Base-by-base conservation (phyloP, 2,888 invertebrate genomes). In the Linnaemya vulpina region DNA sequence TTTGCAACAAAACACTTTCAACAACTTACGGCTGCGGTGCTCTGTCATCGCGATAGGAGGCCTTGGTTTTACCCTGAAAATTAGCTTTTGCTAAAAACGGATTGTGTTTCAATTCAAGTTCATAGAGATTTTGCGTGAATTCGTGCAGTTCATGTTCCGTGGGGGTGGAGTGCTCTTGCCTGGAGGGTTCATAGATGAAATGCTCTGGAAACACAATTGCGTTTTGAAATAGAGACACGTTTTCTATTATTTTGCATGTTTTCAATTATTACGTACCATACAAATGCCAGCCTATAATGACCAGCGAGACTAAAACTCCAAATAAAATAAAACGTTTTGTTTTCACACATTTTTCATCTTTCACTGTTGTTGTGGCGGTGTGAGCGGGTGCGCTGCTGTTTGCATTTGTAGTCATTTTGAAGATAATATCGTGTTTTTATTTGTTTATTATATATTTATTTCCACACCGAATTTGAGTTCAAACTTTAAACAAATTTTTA, bases 281-380 rank as follows among this genome's bases (percentile, higher is more conserved):
- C 75, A 90, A 88, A 87, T 91, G 90, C 90, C 90, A 90, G 60
- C 90, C 88, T 17, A 90, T 87, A 58, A 90, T 88, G 77, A 86
- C 88, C 53, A 89, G 86, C 40, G 88, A 88, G 9, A 87, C 76
- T 65, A 91, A 74, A n/a, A 89, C 71, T 1, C 86, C 89, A 40
- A 89, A 25, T 17, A 89, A 86, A 10, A 90, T 86, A 55, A 89
- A 90, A 83, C 90, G 88, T 58, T 89, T 91, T 0, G 90, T 68
- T 82, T 78, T 84, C 0, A 62, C 74, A 82, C 81, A 86, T 63
- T 84, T 86, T 70, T 82, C 83, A 65, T 86, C 75, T 11, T 82
- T 60, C 51, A 9, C 17, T 20, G 11, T 43, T 4, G 49, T 53
- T 3, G 71, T 20, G 2, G 13, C 5, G 1, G 17, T 15, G 17